Conservation (phyloP, 2,113 vertebrate genomes). For the Nesogale talazaci region DNA sequence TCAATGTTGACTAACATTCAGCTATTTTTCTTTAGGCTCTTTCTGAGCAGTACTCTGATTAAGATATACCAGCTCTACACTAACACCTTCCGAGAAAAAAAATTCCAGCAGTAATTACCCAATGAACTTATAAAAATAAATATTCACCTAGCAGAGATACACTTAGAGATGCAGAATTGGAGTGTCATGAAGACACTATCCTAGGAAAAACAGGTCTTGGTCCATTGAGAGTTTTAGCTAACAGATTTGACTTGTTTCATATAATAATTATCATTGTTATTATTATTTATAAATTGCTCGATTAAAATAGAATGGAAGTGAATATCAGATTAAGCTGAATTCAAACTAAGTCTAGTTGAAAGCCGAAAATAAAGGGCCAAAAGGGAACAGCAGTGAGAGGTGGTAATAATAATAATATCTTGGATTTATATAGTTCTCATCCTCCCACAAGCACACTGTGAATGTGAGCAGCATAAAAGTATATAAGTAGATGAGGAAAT, state of each 20-base stretch:
- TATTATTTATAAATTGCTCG: constrained; percentile 63
- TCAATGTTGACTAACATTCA: neutral
- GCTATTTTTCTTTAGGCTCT: constrained; percentile 47
- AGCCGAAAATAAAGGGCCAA: constrained; percentile 58
- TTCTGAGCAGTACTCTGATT: constrained; percentile 32
- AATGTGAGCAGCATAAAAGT: constrained; percentile 57
- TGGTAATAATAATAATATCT: constrained; percentile 70
- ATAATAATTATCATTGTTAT: constrained; percentile 34
- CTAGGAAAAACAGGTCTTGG: neutral
- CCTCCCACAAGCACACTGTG: constrained; percentile 61
- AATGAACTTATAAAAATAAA: constrained; percentile 12
- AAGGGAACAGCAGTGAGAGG: constrained; percentile 63
- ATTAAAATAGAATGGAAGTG: constrained; percentile 62
- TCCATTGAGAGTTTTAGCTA: constrained; percentile 26
- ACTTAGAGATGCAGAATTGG: constrained; percentile 16
- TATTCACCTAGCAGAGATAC: neutral
- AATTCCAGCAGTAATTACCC: constrained; percentile 1
- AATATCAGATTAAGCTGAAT: constrained; percentile 67
- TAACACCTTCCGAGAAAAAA: neutral
- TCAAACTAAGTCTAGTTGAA: constrained; percentile 62
- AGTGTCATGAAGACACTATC: neutral
- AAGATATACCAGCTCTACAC: neutral
- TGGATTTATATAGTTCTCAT: constrained; percentile 72
- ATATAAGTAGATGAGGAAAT: constrained; percentile 57
- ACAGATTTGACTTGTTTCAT: constrained; percentile 38